phyloP scores from a whole-genome alignment of 2,888 invertebrate genomes.

The Epirrhoe tristata region DNA sequence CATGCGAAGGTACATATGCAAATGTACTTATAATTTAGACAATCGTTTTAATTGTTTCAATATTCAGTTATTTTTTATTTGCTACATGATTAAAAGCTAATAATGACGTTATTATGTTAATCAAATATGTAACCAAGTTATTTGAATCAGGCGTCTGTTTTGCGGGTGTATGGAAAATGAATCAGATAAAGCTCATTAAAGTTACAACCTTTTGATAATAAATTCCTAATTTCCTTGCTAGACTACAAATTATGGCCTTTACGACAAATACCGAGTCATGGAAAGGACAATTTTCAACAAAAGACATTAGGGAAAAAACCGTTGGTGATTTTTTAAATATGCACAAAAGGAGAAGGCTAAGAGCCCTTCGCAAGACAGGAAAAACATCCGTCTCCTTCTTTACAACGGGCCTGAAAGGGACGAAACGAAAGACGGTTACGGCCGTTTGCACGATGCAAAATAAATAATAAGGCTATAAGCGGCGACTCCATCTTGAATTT shows the following conservation, averaged over 20 bases:
- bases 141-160: neutral
- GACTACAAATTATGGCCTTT: too few relatives aligned
- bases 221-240: neutral
- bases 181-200: conserved; percentile 38
- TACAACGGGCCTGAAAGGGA: conserved; percentile 61
- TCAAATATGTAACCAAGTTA: neutral
- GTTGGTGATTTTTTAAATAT: conserved; percentile 37
- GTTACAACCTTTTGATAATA: conserved; percentile 37
- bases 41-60: conserved; percentile 28
- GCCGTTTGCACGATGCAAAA: conserved; percentile 76
- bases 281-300: neutral
- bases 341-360: conserved; percentile 65
- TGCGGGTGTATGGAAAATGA: conserved; percentile 29
- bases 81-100: neutral
- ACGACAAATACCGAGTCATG: neutral
- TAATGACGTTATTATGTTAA: neutral
- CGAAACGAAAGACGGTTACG: conserved; percentile 74
- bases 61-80: conserved; percentile 4
- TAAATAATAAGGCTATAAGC: conserved; percentile 73
- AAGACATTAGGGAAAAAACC: conserved; percentile 20
- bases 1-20: conserved; percentile 41
- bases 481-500: conserved; percentile 68
- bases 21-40: conserved; percentile 39
- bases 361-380: conserved; percentile 69
- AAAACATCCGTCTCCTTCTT: conserved; percentile 62